Evolutionary conservation across 2,888 invertebrate genomes (phyloP), one percentile per base, ranked within the genome.

Genomic region (Antitype chi): DNA sequence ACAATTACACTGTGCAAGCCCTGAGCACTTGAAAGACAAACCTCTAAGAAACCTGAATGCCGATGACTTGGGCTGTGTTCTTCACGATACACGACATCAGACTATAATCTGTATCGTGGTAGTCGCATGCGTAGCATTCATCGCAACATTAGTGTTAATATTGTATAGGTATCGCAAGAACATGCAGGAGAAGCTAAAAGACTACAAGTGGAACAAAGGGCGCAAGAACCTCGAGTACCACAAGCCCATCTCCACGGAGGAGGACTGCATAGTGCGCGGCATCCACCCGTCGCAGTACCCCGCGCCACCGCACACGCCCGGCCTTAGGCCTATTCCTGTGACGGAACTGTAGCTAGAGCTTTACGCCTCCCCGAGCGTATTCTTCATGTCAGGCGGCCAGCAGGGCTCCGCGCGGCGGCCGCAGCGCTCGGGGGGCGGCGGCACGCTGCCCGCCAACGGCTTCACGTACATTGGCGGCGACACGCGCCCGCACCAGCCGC

Each of bases 281-380:
- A 97, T 97, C 84, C 97, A 97, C 91, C 96, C 97, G 78, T 94
- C 96, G 84, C 97, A 96, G 92, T 97, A 96, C 94, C 96, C 96
- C 79, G 94, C 92, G 97, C 93, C 97, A 60, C 93, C 95, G 90
- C 95, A 95, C 95, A 90, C 95, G 87, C 94, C 92, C 96, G 97
- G 94, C 97, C 96, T 93, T 91, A 94, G 94, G 92, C 98, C 98
- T 32, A 98, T 98, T 92, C 99, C 99, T 88, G 98, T 98, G 91
- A 99, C 99, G 97, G 99, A 98, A 94, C 98, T 99, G 98, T 99
- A 98, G 98, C 98, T 98, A 98, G 98, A 98, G 97, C 98, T 98
- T 97, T 98, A 98, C 98, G 98, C 98, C 97, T 98, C 98, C 97
- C 98, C 97, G 97, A 98, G 97, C 97, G 98, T 97, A 96, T 98